Evolutionary conservation across 2,113 vertebrate species (phyloP), one percentile per base, ranked within the genome.

Genomic region (Caranx melampygus): DNA sequence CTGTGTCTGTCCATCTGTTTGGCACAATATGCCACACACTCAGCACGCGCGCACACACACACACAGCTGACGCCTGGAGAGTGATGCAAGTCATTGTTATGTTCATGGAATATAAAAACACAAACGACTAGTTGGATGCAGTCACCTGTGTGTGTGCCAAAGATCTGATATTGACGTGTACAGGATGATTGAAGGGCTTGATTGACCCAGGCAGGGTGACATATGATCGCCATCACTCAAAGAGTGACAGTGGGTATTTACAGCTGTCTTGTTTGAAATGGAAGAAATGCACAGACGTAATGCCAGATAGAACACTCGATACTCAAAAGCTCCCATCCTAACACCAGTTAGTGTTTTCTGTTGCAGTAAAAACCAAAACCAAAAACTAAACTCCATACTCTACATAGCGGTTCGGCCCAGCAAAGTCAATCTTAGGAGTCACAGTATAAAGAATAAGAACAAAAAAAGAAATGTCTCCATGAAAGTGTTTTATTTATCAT

Each of bases 1-100:
- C 16, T 10, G 37, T n/a, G 76, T 70, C 62, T 33, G 61, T 87
- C 88, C 87, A 76, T 92, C 91, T 89, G 90, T 78, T 78, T 0
- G 62, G 31, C 59, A 21, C 81, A 77, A 79, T 77, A 69, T 81
- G 81, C 35, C 70, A 13, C 52, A 3, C 15, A 14, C 42, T 5
- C 51, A 42, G 18, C 20, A 4, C 14, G 8, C 31, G 35, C 42
- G 51, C 44, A 61, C 16, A 42, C 61, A 63, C 44, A 3, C 57
- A 16, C 68, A 9, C 33, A 33, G 72, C 60, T 54, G 18, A 75
- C 33, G 8, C 26, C 49, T 33, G 4, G 40, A 55, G 34, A 35
- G 37, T 70, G 78, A 82, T 79, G 87, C 67, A 69, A 84, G 71
- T 75, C 49, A 18, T 67, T 67, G 70, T 69, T 52, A 16, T 10